Base-by-base conservation (phyloP, 2,797 vertebrate genomes). In the Menidia menidia region DNA sequence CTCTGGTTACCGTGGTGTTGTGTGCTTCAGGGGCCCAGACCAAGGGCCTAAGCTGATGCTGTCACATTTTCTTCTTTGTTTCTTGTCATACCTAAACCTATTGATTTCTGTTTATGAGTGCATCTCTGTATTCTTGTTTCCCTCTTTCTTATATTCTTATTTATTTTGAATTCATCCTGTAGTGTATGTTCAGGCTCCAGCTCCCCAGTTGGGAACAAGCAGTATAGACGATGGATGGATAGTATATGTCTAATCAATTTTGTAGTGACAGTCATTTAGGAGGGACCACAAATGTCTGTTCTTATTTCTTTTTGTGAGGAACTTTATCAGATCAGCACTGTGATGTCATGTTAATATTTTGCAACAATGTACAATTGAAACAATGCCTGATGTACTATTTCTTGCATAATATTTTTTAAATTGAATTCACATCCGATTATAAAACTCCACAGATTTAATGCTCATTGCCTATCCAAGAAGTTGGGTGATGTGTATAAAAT, bases 11-110 rank as follows among this genome's bases (percentile, higher is more conserved):
- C 85, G 90, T 82, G 88, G 88, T 61, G 89, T 87, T 79, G 77
- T 75, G 84, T 78, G 85, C 81, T 85, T 68, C 68, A 53, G 89
- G 78, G 85, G 84, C 85, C 84, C 60, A 30, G 71, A 78, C 83
- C 86, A 59, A 35, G 66, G 74, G 82, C 85, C 91, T 84, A 81
- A 83, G 90, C 92, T 94, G 91, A 94, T 93, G 91, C 91, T 90
- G 87, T 91, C 92, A 88, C 94, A 87, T 91, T 92, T 91, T 93
- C 92, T 94, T 92, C 84, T 93, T 89, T 96, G 25, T 96, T 33
- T 94, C 44, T 57, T 75, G 81, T 85, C 78, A 47, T 45, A 52
- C 59, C 39, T 52, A 60, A 78, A 84, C 25, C 25, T 25, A 25
- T 25, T 25, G 25, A 25, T 25, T 25, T 25, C 25, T 25, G 25